Base-by-base conservation (phyloP, 2,113 vertebrate species). In the Myrmophylax atrothorax region DNA sequence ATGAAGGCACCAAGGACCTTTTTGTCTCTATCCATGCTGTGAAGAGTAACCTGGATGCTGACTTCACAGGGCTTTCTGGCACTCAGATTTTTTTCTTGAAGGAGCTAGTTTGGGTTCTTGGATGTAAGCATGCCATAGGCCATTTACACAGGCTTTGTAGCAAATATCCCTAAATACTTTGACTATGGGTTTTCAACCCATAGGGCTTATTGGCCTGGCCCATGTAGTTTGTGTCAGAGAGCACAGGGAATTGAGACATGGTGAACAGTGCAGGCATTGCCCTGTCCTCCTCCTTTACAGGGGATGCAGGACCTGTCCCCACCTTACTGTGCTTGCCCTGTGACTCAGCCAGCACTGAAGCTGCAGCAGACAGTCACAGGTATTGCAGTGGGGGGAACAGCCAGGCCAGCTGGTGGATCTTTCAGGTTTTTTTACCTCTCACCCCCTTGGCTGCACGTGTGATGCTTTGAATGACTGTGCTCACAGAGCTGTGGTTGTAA, bases 221-320 rank as follows among this genome's bases (percentile, higher is more conserved):
- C 59, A 15, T 56, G 38, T 63, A 77, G 74, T 68, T 87, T 82
- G 58, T 66, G 58, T 89, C 52, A 40, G 74, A 76, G 26, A 86
- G 40, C n/a, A 9, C 29, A 84, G 78, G 77, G 72, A 79, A 22
- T 24, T 26, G 33, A 88, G 72, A 69, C 25, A 46, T 24, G 76
- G 66, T 0, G 0, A 79, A 31, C 46, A 62, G n/a, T 0, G 1
- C 25, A 63, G 77, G 69, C n/a, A 33, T 10, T 58, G 50, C 68
- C 0, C 0, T 26, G 31, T 69, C 55, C 53, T 18, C 29, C 55
- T 44, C 12, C 64, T 23, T 72, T 53, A 23, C 12, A 24, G 19
- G 20, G 24, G 12, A 22, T 28, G 23, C 1, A 12, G 59, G 67
- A 60, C 53, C 40, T 76, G 37, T 75, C 19, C 49, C 49, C 33